phyloP scores from a whole-genome alignment of 2,113 vertebrate species.

The Oryzias woworae region DNA sequence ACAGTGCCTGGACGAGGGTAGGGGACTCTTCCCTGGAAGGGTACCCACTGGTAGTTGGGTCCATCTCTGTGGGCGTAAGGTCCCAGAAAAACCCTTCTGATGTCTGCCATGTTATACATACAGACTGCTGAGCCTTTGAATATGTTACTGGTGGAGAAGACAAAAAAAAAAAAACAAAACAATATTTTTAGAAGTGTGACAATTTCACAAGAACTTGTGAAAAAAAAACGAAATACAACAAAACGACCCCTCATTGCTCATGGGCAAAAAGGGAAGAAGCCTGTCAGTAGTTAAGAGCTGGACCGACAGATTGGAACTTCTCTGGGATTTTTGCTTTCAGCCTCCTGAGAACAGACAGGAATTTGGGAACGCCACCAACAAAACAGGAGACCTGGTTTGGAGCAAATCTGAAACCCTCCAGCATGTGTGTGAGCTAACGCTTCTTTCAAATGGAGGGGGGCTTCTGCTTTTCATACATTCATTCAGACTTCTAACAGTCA shows the following conservation, averaged over 20 bases:
- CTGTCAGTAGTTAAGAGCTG: slow-evolving; percentile 63
- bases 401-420: slow-evolving; percentile 51
- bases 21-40: slow-evolving; percentile 93
- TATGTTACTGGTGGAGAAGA: slow-evolving; percentile 83
- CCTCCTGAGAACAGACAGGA: slow-evolving; percentile 69
- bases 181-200: slow-evolving; percentile 22
- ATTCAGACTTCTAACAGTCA: slow-evolving; percentile 21
- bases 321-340: slow-evolving; percentile 66
- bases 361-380: slow-evolving; percentile 64
- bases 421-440: slow-evolving; percentile 42
- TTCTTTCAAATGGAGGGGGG: slow-evolving; percentile 44
- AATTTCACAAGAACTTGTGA: slow-evolving; percentile 44
- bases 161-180: background rate
- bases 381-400: slow-evolving; percentile 50
- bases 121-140: slow-evolving; percentile 97
- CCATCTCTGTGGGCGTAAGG: slow-evolving; percentile 96
- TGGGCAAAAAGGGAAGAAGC: slow-evolving; percentile 44
- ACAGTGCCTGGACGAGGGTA: slow-evolving; percentile 97
- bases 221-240: slow-evolving; percentile 59
- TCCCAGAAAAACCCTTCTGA: slow-evolving; percentile 93
- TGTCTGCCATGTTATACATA: slow-evolving; percentile 96
- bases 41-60: slow-evolving; percentile 97
- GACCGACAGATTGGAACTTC: slow-evolving; percentile 64
- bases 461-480: slow-evolving; percentile 1
- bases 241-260: slow-evolving; percentile 65